phyloP scores from a whole-genome alignment of 2,797 vertebrate genomes.

The Siniperca scherzeri region DNA sequence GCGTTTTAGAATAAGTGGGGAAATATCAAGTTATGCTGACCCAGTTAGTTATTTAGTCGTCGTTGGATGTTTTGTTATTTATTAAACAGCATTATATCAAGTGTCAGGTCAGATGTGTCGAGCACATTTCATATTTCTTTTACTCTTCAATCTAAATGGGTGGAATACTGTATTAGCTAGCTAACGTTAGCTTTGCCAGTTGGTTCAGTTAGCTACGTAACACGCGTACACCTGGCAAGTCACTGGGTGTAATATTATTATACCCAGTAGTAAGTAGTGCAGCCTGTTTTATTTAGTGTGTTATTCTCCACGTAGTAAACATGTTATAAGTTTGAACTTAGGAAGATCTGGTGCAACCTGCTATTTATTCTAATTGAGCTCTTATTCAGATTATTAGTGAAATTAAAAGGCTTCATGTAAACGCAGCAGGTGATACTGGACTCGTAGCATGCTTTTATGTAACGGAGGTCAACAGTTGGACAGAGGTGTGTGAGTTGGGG shows the following conservation, averaged over 20 bases:
- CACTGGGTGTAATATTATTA: background rate
- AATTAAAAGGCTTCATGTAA: background rate
- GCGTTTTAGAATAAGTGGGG: too few species aligned
- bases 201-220: too few species aligned
- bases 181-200: too few species aligned
- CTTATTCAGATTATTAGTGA: background rate
- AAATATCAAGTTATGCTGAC: background rate
- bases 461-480: slow-evolving; percentile 24
- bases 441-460: slow-evolving; percentile 16
- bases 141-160: too few species aligned
- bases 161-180: background rate
- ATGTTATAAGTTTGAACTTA: background rate
- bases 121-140: too few species aligned
- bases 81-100: background rate
- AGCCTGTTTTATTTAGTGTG: too few species aligned
- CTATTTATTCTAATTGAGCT: background rate
- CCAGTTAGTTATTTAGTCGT: background rate
- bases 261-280: too few species aligned
- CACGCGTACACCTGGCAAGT: too few species aligned
- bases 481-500: background rate
- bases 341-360: background rate
- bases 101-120: too few species aligned
- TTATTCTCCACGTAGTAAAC: too few species aligned
- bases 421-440: slow-evolving; percentile 1
- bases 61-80: background rate